phyloP scores from a whole-genome alignment of 2,113 vertebrate genomes.

The Urocynchramus pylzowi region DNA sequence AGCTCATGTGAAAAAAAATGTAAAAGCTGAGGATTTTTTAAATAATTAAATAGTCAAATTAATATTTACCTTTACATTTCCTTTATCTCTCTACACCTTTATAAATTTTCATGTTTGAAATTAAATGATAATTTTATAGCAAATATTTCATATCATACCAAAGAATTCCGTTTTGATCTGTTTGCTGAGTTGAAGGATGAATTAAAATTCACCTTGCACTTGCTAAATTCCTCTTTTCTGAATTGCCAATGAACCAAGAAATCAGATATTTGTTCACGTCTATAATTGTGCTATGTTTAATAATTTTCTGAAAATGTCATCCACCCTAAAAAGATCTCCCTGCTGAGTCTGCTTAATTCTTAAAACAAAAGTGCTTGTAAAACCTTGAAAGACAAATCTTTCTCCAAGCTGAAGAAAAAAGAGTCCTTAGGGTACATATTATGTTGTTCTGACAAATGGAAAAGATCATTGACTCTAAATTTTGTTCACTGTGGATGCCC shows the following conservation, averaged over 20 bases:
- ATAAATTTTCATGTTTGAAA: background rate
- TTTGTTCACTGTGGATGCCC: background rate
- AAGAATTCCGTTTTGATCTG: background rate
- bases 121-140: background rate
- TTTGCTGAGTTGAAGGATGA: background rate
- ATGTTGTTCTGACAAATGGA: background rate
- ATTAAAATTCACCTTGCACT: constrained; percentile 22
- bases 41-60: background rate
- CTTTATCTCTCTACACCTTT: background rate
- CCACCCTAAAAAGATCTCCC: background rate
- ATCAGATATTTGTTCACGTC: constrained; percentile 29
- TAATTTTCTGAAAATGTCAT: constrained; percentile 3
- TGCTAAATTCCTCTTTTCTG: background rate
- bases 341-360: background rate
- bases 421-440: background rate
- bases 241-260: background rate
- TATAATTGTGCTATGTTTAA: background rate
- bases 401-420: background rate
- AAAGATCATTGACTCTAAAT: background rate
- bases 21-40: background rate
- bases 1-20: background rate
- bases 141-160: background rate
- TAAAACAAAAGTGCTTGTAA: background rate
- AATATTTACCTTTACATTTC: background rate
- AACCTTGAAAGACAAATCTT: background rate